Conservation (phyloP, 2,113 vertebrate genomes). For the Clarias gariepinus region DNA sequence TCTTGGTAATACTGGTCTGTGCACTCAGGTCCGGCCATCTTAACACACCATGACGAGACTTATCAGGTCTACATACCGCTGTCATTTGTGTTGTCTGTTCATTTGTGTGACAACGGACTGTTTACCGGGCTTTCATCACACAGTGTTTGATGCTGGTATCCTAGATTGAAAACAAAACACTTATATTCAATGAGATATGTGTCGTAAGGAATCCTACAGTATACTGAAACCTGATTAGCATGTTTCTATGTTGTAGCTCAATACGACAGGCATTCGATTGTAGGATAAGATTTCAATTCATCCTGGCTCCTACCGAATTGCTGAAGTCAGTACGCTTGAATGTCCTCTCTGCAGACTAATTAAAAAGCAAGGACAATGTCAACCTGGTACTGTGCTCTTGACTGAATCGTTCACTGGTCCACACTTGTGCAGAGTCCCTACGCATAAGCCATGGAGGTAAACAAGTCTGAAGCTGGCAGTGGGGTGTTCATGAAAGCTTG, state of each 20-base stretch:
- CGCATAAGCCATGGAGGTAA: neutral
- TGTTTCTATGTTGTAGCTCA: neutral
- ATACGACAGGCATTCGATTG: neutral
- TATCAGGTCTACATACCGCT: neutral
- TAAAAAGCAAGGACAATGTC: neutral
- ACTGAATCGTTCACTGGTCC: neutral
- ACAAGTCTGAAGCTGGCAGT: neutral
- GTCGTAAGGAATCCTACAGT: neutral
- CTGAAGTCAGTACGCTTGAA: neutral
- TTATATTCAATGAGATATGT: neutral
- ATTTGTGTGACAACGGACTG: neutral
- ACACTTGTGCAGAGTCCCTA: neutral
- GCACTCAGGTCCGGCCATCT: neutral
- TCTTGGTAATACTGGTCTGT: neutral
- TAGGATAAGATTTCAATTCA: constrained; percentile 31
- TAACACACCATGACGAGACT: neutral
- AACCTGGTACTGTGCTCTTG: neutral
- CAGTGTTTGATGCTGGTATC: neutral
- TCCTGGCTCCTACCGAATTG: neutral
- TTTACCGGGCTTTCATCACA: neutral
- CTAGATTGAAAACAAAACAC: neutral
- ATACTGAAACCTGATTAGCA: neutral
- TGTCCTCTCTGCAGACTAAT: neutral
- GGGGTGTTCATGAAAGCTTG: constrained; percentile 3
- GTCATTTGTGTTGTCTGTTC: neutral